Base-by-base conservation (phyloP, 2,797 vertebrate genomes). In the Helostoma temminkii region DNA sequence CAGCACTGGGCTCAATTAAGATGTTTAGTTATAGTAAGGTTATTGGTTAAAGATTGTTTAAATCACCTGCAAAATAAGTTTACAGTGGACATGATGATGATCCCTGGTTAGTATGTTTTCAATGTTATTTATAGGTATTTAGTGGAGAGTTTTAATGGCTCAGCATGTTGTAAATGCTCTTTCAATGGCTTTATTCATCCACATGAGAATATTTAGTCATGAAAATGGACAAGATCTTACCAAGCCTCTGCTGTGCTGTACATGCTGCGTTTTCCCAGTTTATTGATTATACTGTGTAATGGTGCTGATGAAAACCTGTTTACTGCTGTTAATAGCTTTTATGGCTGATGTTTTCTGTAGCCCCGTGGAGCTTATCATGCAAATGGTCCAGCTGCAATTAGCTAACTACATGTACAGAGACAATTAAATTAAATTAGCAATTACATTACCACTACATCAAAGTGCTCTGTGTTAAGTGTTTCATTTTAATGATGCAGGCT, bases 401-500 rank as follows among this genome's bases (percentile, higher is more conserved):
- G 85, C 81, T 83, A 88, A 89, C 88, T 79, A 64, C 77, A 69
- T 84, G 84, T 83, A 75, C 77, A 74, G 65, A 81, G 76, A 88
- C 76, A 87, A 90, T 91, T 88, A 82, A 90, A 93, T 90, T 90
- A 88, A 85, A 92, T 91, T 87, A 89, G 88, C 86, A 81, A 87
- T 85, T 83, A 81, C 81, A 90, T 93, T 88, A 89, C 66, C 81
- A 85, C 81, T 74, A 83, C 89, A 90, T 93, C 84, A 88, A 88
- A 90, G 86, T 82, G 59, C 68, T 78, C 58, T 28, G 54, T 86
- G 83, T 88, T 89, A 89, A 91, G 85, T 82, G 79, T 65, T 74
- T 68, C 56, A 67, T 64, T 69, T 84, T 87, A 87, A 89, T 84
- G 82, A 86, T 58, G 65, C 62, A 65, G 63, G 54, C 56, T 76